Evolutionary conservation across 2,797 vertebrate genomes (phyloP).

Genomic region (Huso huso): DNA sequence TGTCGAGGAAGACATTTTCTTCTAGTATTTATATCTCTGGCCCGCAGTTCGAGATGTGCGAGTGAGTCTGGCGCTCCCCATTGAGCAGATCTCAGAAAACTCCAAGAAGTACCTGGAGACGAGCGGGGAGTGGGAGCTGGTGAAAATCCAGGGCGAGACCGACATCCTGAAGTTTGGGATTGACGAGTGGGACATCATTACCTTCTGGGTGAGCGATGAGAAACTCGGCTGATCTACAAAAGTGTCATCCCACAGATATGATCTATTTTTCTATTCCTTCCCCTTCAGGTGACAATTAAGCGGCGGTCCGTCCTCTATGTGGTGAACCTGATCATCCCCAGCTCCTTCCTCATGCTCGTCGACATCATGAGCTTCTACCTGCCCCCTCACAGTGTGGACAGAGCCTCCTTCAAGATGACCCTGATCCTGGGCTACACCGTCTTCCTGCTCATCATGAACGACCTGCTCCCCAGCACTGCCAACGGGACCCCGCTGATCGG

Average conservation of each 20-base stretch:
- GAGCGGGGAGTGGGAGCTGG: slow-evolving; percentile 73
- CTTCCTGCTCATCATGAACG: slow-evolving; percentile 72
- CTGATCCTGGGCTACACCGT: slow-evolving; percentile 70
- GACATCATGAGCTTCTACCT: slow-evolving; percentile 74
- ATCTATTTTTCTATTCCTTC: not conserved
- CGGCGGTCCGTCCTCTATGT: slow-evolving; percentile 59
- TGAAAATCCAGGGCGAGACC: slow-evolving; percentile 55
- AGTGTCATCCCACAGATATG: not conserved
- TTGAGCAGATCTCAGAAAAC: slow-evolving; percentile 61
- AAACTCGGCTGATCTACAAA: not conserved
- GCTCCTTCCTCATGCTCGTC: slow-evolving; percentile 69
- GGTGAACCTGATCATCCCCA: slow-evolving; percentile 70
- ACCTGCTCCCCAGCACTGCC: slow-evolving; percentile 65
- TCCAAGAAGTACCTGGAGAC: slow-evolving; percentile 67
- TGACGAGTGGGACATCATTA: slow-evolving; percentile 75
- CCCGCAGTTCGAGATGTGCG: slow-evolving; percentile 59
- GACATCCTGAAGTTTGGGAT: slow-evolving; percentile 63
- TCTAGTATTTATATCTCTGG: not conserved
- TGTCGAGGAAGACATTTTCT: not conserved
- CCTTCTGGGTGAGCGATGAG: slow-evolving; percentile 56
- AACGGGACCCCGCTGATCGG: slow-evolving; percentile 70
- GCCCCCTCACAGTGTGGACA: slow-evolving; percentile 60
- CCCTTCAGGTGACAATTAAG: slow-evolving; percentile 59
- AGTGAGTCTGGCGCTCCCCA: slow-evolving; percentile 60
- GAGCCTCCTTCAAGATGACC: slow-evolving; percentile 71